These are phyloP conservation scores for Thalassoma bifasciatum DNA, from an alignment of 2,113 vertebrate species.

Conservation along the genomic window DNA sequence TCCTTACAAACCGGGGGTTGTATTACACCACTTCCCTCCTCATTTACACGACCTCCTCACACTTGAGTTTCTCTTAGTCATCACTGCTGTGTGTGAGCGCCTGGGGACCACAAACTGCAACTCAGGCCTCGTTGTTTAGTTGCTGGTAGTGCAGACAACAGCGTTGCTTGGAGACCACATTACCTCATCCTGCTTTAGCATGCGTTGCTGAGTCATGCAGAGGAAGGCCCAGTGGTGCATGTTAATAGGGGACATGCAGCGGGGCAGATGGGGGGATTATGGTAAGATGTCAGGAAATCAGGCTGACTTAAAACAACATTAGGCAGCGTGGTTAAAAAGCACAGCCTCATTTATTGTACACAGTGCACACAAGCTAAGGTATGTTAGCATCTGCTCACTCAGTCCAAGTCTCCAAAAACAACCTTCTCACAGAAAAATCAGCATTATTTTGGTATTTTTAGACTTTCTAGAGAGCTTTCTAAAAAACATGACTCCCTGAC, in stretches of 20 bases:
- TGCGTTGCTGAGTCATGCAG: conserved; percentile 70
- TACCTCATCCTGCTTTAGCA: conserved; percentile 69
- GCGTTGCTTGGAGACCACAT: conserved; percentile 68
- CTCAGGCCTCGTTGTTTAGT: conserved; percentile 26
- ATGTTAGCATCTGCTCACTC: background rate
- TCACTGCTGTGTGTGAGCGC: conserved; percentile 19
- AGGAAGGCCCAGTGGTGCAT: conserved; percentile 57
- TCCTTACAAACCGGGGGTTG: background rate
- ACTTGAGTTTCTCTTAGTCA: background rate
- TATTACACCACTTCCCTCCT: conserved; percentile 3
- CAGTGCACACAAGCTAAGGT: background rate
- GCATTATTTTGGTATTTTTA: no score
- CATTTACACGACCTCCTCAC: conserved; percentile 9
- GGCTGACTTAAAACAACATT: conserved; percentile 53
- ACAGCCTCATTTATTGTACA: conserved; percentile 19
- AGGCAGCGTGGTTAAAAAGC: conserved; percentile 33
- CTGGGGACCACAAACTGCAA: conserved; percentile 16
- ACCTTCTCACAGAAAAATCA: background rate
- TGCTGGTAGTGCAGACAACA: conserved; percentile 40
- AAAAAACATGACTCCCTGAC: conserved; percentile 1
- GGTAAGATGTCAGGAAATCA: conserved; percentile 47
- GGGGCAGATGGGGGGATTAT: conserved; percentile 61
- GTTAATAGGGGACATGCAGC: conserved; percentile 60
- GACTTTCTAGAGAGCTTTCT: no score
- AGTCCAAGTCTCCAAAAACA: background rate